Base-by-base conservation (phyloP, 1,140 invertebrate species). In the Brachionus rotundiformis region DNA sequence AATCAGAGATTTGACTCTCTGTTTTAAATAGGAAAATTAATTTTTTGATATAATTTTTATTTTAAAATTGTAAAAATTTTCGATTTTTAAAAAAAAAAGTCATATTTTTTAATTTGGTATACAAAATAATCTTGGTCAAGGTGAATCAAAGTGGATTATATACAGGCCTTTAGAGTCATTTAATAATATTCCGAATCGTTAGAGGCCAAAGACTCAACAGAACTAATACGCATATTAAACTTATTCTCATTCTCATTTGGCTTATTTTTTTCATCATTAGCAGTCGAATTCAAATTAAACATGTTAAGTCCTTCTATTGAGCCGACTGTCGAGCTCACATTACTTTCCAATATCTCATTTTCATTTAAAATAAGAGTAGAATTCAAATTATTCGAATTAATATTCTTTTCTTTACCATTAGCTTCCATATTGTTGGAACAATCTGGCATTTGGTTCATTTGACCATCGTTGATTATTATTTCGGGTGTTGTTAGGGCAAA, bases 321-420 rank as follows among this genome's bases (percentile, higher is more conserved):
- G 1, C 68, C 68, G 10, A 73, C 68, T 8, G 68, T 73, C 13
- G 68, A 73, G 41, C 68, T 73, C 25, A 73, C 68, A 44, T 73
- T 73, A 27, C 68, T 73, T 8, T 73, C 68, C 23, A 73, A 29
- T 39, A 73, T 73, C 2, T 73, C 68, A 73, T 73, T 73, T 25
- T 73, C 68, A n/a, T 73, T 73, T 44, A 73, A 44, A 25, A 73
- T 73, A 11, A 73, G 41, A 4, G 68, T 73, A 8, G 68, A 73
- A 44, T 73, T 73, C n/a, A 73, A 31, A 44, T 73, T 73, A 73
- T 39, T 73, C 11, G 39, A 73, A 27, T 73, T 73, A 39, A 44
- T 25, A 5, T 47, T 73, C 25, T 41, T 73, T 10, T 73, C 39
- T 44, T 73, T 73, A 13, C 44, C 68, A 73, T 73, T 73, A 11